phyloP scores from a whole-genome alignment of 2,113 vertebrate species.

The Oostethus manadensis region DNA sequence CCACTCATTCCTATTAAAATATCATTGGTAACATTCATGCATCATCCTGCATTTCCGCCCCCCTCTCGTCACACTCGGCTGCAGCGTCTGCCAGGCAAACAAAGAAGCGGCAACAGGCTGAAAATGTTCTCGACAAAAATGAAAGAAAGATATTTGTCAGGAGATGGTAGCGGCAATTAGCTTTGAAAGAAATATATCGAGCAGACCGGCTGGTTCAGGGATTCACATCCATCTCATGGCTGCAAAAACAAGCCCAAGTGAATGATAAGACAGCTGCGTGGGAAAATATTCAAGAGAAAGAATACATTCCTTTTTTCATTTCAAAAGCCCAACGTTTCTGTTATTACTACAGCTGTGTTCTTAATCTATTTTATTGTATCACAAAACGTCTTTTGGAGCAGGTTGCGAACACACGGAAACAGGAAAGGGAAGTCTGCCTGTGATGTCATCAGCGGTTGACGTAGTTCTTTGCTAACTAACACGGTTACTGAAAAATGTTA shows the following conservation, averaged over 20 bases:
- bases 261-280: conserved; percentile 17
- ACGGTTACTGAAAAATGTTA: no score
- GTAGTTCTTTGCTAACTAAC: no score
- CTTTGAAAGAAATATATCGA: conserved; percentile 2
- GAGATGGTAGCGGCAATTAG: background rate
- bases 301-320: no score
- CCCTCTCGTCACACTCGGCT: background rate
- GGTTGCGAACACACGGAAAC: no score
- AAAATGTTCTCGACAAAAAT: background rate
- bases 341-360: no score
- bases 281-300: conserved; percentile 1
- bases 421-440: no score
- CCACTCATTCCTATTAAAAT: no score
- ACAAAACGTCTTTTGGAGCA: no score
- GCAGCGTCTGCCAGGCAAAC: background rate
- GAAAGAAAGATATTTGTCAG: background rate
- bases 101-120: background rate
- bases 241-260: background rate
- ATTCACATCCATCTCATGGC: conserved; percentile 24
- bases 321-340: no score
- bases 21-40: no score
- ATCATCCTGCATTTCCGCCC: background rate
- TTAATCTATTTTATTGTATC: no score
- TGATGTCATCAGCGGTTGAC: no score
- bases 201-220: conserved; percentile 6